Evolutionary conservation across 1,140 invertebrate species (phyloP), one percentile per base, ranked within the genome.

Genomic region (Danaus melanippus): DNA sequence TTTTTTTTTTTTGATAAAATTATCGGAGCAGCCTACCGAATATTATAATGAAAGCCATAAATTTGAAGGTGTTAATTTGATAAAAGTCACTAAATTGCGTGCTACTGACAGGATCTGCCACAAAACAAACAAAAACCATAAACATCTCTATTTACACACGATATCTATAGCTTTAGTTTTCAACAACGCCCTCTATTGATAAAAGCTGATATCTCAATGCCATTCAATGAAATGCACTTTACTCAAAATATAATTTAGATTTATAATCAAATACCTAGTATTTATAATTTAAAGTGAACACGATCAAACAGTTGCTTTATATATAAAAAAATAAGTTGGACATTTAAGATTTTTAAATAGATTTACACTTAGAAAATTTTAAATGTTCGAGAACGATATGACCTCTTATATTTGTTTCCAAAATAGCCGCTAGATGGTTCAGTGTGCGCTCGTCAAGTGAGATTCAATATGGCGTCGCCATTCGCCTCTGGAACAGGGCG

Each of bases 381-480:
- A 32, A 32, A 32, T 32, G 21, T 32, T 32, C 21, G 21, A 5
- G 21, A 32, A 32, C 21, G 21, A 32, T 32, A 32, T 32, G 21
- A 32, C 21, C 21, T 32, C 21, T 7, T 53, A 32, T 48, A 52
- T 49, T 56, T 12, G 56, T 64, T 66, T 11, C 43, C 48, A 53
- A 11, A 49, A 42, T 64, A 44, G 45, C 71, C 79, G 71, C 67
- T 78, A 85, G 82, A 84, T 82, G 82, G 60, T 49, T 70, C 12
- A 69, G 62, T 67, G 71, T 57, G 63, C 71, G 41, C 46, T 60
- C 39, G 58, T 70, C 61, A 69, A 69, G 72, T 56, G 67, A 74
- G 75, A 81, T 76, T 75, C 84, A 86, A 86, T 83, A 86, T 86
- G 84, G 84, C 84, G 81, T 64, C 77, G 59, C 77, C 84, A 86